phyloP scores from a whole-genome alignment of 2,888 invertebrate species.

The Magallana nippona region DNA sequence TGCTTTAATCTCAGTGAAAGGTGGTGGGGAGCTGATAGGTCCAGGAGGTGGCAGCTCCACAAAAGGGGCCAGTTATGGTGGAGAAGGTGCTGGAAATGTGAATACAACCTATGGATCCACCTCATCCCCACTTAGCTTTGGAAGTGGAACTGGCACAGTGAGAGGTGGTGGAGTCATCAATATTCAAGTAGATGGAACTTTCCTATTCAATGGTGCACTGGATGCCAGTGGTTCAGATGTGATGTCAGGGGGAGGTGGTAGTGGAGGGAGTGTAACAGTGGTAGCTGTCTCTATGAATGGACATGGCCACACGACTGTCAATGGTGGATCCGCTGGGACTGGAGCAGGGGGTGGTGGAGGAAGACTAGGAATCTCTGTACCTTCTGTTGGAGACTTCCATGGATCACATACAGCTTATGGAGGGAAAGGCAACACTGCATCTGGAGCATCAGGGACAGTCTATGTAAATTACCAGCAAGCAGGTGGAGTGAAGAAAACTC shows the following conservation, averaged over 20 bases:
- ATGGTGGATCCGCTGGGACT: conserved; percentile 56
- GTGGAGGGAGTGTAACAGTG: conserved; percentile 64
- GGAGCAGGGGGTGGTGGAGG: conserved; percentile 63
- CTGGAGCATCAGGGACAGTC: conserved; percentile 67
- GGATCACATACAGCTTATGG: conserved; percentile 58
- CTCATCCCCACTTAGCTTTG: conserved; percentile 52
- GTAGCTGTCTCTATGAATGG: conserved; percentile 56
- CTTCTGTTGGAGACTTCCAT: conserved; percentile 53
- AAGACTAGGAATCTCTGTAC: conserved; percentile 56
- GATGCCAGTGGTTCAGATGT: conserved; percentile 56
- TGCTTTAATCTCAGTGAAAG: conserved; percentile 50
- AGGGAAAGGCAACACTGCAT: conserved; percentile 51
- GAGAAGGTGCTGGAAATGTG: conserved; percentile 66
- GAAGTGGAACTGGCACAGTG: conserved; percentile 57
- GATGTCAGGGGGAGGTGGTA: conserved; percentile 51
- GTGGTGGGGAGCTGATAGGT: conserved; percentile 54
- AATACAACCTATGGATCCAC: conserved; percentile 60
- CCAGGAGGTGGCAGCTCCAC: conserved; percentile 45
- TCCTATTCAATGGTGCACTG: conserved; percentile 60
- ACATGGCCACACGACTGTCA: conserved; percentile 59
- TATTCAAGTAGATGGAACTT: conserved; percentile 48
- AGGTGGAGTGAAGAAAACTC: conserved; percentile 51
- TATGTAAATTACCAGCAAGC: conserved; percentile 57
- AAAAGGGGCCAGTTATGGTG: conserved; percentile 67
- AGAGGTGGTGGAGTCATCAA: conserved; percentile 65